Percentiles rank a stretch among this genome's conserved stretches.
These are phyloP conservation scores for Microplitis demolitor DNA, from an alignment of 1,140 invertebrate genomes.

Conservation along the genomic window DNA sequence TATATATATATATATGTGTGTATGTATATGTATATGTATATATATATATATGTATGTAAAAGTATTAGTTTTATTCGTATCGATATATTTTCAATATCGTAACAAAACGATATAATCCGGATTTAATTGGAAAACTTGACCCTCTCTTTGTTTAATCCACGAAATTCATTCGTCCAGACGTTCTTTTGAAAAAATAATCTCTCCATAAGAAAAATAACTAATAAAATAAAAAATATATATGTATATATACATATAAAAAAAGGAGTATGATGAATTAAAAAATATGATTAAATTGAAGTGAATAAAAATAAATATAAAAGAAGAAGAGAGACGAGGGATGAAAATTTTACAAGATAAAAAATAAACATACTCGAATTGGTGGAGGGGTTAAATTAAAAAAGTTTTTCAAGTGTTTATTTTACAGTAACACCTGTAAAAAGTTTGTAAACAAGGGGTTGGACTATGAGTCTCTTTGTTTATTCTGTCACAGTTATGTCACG, in stretches of 20 bases:
- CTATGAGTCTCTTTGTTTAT: no score
- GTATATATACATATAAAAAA: neutral
- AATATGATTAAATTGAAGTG: neutral
- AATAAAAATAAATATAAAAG: neutral
- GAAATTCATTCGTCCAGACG: slow-evolving; percentile 17
- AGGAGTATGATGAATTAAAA: neutral
- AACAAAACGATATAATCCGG: slow-evolving; percentile 60
- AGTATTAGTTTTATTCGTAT: slow-evolving; percentile 27
- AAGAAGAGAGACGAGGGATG: neutral
- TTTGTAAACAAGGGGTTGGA: neutral
- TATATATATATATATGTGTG: slow-evolving; percentile 18
- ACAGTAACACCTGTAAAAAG: slow-evolving; percentile 32
- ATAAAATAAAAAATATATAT: neutral
- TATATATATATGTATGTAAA: slow-evolving; percentile 20
- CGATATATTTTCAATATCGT: slow-evolving; percentile 59
- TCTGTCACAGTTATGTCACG: neutral
- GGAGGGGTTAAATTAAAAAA: slow-evolving; percentile 59
- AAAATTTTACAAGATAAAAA: slow-evolving; percentile 15
- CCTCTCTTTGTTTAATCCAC: slow-evolving; percentile 6
- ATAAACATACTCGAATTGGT: slow-evolving; percentile 26
- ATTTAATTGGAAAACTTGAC: slow-evolving; percentile 60
- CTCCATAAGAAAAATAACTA: neutral
- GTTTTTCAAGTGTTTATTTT: slow-evolving; percentile 54
- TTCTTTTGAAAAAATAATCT: slow-evolving; percentile 4
- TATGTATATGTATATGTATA: neutral